Evolutionary conservation across 2,888 invertebrate species (phyloP).

Genomic region (Willowsia nigromaculata): DNA sequence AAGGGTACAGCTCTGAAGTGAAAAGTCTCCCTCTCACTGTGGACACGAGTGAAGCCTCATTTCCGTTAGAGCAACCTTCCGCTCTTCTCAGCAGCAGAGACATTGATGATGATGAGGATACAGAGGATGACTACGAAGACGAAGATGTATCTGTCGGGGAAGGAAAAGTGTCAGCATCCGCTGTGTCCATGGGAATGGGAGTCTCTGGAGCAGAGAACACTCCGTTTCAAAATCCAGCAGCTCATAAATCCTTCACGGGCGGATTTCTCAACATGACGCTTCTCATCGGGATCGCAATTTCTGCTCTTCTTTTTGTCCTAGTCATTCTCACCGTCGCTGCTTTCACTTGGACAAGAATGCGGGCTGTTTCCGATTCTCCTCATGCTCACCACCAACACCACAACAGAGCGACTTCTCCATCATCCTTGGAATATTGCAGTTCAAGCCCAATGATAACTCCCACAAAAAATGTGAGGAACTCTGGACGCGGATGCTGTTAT

Average conservation of each 20-base stretch:
- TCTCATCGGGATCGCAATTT: conserved; percentile 69
- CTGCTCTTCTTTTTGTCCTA: conserved; percentile 68
- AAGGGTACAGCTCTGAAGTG: conserved; percentile 33
- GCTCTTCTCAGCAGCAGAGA: conserved; percentile 55
- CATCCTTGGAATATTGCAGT: neutral
- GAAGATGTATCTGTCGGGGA: conserved; percentile 32
- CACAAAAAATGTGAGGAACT: neutral
- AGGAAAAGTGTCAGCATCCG: conserved; percentile 1
- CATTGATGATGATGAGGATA: conserved; percentile 45
- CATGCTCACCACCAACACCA: neutral
- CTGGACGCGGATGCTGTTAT: neutral
- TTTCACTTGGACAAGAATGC: conserved; percentile 69
- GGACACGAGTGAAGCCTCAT: conserved; percentile 78
- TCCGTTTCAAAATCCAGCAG: neutral
- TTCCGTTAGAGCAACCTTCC: conserved; percentile 71
- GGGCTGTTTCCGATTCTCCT: conserved; percentile 5
- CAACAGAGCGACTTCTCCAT: neutral
- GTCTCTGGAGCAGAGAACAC: too few relatives aligned
- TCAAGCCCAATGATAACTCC: conserved; percentile 28
- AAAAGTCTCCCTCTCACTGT: conserved; percentile 73
- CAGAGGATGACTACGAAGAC: conserved; percentile 31
- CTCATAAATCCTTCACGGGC: conserved; percentile 59
- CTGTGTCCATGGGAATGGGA: conserved; percentile 3
- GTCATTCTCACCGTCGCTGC: conserved; percentile 68
- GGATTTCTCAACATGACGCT: conserved; percentile 76